phyloP scores from a whole-genome alignment of 2,113 vertebrate species.

The Carassius carassius region DNA sequence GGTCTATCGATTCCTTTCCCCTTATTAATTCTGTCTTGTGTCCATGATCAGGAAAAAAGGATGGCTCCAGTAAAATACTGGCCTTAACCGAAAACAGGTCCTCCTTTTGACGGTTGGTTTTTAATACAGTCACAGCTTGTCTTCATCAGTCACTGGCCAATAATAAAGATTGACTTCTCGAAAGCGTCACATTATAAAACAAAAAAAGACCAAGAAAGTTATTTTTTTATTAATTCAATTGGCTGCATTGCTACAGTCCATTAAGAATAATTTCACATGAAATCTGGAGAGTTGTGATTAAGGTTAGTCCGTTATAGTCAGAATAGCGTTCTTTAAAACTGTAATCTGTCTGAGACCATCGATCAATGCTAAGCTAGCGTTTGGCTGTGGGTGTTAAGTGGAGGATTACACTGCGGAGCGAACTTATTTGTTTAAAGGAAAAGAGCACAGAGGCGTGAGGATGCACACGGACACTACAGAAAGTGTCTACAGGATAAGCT shows the following conservation, averaged over 20 bases:
- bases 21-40: slow-evolving; percentile 52
- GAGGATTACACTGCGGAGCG: slow-evolving; percentile 30
- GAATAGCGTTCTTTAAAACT: slow-evolving; percentile 22
- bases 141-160: slow-evolving; percentile 44
- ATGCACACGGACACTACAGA: slow-evolving; percentile 11
- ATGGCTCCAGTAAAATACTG: slow-evolving; percentile 28
- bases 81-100: slow-evolving; percentile 38
- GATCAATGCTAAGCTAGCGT: slow-evolving; percentile 43
- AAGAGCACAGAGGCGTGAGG: not conserved
- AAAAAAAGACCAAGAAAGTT: not conserved
- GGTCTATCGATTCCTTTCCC: slow-evolving; percentile 55
- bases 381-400: slow-evolving; percentile 39
- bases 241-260: not conserved
- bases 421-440: slow-evolving; percentile 22
- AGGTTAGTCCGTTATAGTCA: not conserved
- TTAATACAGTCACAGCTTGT: not conserved
- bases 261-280: not conserved
- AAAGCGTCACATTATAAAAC: slow-evolving; percentile 43
- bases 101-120: slow-evolving; percentile 5
- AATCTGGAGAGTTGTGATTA: not conserved
- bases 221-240: not conserved
- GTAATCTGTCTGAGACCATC: slow-evolving; percentile 46
- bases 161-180: slow-evolving; percentile 46
- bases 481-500: not conserved
- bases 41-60: slow-evolving; percentile 7